Conservation (phyloP, 2,797 vertebrate species). For the Cirrhinus molitorella region DNA sequence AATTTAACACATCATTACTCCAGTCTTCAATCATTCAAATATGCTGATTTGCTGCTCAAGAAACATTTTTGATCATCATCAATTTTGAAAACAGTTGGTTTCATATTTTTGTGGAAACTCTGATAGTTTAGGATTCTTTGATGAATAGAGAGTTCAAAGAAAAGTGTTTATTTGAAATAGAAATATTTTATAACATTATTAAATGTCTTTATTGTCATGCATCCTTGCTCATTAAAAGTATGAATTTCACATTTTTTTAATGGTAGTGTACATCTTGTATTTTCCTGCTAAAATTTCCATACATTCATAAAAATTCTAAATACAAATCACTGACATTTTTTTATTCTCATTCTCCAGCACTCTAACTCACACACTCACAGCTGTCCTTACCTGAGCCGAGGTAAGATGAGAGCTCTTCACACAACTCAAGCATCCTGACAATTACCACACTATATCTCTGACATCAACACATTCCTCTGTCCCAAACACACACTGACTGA, state of each 20-base stretch:
- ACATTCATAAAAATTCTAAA: not conserved
- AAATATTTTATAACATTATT: not conserved
- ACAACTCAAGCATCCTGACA: conserved; percentile 24
- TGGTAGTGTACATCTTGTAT: not conserved
- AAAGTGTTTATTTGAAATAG: not conserved
- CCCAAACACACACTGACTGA: not conserved
- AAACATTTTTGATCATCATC: not conserved
- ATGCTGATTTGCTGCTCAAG: not conserved
- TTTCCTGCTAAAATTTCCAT: not conserved
- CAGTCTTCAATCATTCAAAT: not conserved
- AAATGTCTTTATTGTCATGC: not conserved
- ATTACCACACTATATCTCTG: not conserved
- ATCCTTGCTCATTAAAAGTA: not conserved
- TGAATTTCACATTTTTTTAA: not conserved
- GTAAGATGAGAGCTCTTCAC: not conserved
- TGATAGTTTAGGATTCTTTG: not conserved
- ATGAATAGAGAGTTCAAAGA: not conserved
- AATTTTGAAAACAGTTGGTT: not conserved
- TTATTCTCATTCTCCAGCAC: not conserved
- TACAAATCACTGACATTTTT: not conserved
- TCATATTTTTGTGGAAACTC: not conserved
- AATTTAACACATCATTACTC: not conserved
- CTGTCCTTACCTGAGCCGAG: conserved; percentile 11
- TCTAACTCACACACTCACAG: not conserved
- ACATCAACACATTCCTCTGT: not conserved